Evolutionary conservation across 2,113 vertebrate genomes (phyloP).

Genomic region (Erinaceus europaeus): DNA sequence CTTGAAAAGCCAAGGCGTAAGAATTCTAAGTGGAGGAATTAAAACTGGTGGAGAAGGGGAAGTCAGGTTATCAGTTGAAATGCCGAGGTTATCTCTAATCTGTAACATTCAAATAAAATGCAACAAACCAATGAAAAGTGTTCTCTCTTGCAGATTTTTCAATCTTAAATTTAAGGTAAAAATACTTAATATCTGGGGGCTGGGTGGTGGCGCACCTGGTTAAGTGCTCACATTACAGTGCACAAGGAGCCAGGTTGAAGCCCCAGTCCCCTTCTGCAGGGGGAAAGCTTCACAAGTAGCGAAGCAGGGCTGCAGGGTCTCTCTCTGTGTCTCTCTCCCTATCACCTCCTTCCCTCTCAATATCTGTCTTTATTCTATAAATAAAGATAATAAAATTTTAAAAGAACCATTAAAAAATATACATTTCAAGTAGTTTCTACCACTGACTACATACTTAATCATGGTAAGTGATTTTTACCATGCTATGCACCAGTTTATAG

Average conservation of each 20-base stretch:
- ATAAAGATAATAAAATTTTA: too few species aligned
- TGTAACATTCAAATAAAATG: constrained; percentile 80
- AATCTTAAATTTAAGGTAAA: not conserved
- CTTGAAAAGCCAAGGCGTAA: constrained; percentile 99
- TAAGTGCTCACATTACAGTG: too few species aligned
- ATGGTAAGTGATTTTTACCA: not conserved
- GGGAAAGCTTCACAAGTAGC: too few species aligned
- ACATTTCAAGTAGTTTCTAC: constrained; percentile 24
- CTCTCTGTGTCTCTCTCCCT: too few species aligned
- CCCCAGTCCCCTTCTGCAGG: too few species aligned
- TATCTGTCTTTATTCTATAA: too few species aligned
- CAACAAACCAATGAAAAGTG: constrained; percentile 30
- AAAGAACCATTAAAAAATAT: too few species aligned
- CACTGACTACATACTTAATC: constrained; percentile 4
- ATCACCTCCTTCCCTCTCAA: too few species aligned
- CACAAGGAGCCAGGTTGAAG: too few species aligned
- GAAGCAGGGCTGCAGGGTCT: too few species aligned
- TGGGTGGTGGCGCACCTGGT: too few species aligned
- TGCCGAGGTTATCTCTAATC: constrained; percentile 99
- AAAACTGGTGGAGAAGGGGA: constrained; percentile 95
- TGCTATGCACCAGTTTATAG: not conserved
- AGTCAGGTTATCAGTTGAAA: constrained; percentile 96
- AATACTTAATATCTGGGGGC: too few species aligned
- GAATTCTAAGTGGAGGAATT: constrained; percentile 96
- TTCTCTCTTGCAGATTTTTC: not conserved